A percentile compares a stretch with the other conserved stretches of the same genome.
Conservation (phyloP, 2,797 vertebrate species). For the Cyprinodon diabolis region DNA sequence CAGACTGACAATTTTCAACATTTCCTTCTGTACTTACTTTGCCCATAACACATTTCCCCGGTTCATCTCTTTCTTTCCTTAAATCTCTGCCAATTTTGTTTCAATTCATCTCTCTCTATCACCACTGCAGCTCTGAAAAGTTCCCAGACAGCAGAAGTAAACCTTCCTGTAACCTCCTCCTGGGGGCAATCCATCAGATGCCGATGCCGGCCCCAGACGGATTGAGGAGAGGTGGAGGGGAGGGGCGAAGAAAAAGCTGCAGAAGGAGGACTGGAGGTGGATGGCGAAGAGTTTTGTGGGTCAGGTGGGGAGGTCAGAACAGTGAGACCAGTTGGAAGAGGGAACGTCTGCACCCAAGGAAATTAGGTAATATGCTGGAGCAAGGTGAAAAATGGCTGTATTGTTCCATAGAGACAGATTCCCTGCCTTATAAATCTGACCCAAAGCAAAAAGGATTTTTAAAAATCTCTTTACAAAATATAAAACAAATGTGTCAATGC, state of each 20-base stretch:
- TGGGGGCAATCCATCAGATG: conserved; percentile 67
- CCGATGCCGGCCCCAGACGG: conserved; percentile 27
- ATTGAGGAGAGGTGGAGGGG: conserved; percentile 23
- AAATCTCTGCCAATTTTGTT: conserved; percentile 43
- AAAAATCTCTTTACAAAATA: neutral
- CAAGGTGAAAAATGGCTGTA: conserved; percentile 67
- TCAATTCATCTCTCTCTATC: conserved; percentile 39
- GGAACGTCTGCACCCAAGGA: conserved; percentile 39
- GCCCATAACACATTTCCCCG: conserved; percentile 15
- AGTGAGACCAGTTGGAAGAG: conserved; percentile 37
- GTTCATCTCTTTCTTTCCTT: conserved; percentile 26
- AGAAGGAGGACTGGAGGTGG: conserved; percentile 42
- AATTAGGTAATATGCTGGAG: conserved; percentile 62
- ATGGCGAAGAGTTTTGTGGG: conserved; percentile 36
- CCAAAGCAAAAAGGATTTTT: conserved; percentile 26
- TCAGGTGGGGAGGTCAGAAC: conserved; percentile 56
- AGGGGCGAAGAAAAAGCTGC: conserved; percentile 35
- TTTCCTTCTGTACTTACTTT: conserved; percentile 34
- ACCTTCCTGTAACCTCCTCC: conserved; percentile 49
- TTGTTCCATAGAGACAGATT: conserved; percentile 29
- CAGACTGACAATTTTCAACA: conserved; percentile 40
- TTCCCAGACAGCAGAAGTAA: conserved; percentile 51
- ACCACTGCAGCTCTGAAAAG: conserved; percentile 27
- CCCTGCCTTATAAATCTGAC: conserved; percentile 26
- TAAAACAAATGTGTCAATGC: neutral